A percentile compares a stretch with the other conserved stretches of the same genome.
Evolutionary conservation across 2,797 vertebrate species (phyloP).

Genomic region (Enteromius mattozi): DNA sequence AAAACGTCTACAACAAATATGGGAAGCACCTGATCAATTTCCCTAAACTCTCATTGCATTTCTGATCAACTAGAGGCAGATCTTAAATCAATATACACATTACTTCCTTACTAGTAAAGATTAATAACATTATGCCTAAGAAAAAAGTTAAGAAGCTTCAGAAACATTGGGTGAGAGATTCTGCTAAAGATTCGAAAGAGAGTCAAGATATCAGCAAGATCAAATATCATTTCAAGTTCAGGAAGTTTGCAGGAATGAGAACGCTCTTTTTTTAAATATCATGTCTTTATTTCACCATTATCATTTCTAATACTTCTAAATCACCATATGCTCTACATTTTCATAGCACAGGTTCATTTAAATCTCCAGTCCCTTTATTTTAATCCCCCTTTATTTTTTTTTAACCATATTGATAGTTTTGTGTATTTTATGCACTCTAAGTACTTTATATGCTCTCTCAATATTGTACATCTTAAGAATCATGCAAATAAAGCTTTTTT

Average conservation of each 20-base stretch:
- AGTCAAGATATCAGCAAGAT: not conserved
- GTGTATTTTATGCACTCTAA: not conserved
- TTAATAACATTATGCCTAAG: not conserved
- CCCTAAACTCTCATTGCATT: constrained; percentile 12
- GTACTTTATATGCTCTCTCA: not conserved
- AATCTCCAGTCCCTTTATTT: not conserved
- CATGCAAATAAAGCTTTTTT: not conserved
- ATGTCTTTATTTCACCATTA: not conserved
- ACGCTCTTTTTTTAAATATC: not conserved
- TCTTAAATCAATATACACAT: constrained; percentile 28
- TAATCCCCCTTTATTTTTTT: not conserved
- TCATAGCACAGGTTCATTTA: not conserved
- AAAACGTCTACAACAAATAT: not conserved
- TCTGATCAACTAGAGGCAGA: not conserved
- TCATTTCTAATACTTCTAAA: not conserved
- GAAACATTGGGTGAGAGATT: not conserved
- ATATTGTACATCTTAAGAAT: not conserved
- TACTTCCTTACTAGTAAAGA: constrained; percentile 10
- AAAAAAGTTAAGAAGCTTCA: not conserved
- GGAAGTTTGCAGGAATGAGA: not conserved
- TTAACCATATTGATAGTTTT: not conserved
- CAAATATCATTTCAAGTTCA: not conserved
- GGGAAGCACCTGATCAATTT: constrained; percentile 6
- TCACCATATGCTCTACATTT: not conserved
- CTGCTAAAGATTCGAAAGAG: not conserved